These are phyloP conservation scores for Sinocyclocheilus maitianheensis DNA, from an alignment of 2,113 vertebrate genomes.

Conservation along the genomic window DNA sequence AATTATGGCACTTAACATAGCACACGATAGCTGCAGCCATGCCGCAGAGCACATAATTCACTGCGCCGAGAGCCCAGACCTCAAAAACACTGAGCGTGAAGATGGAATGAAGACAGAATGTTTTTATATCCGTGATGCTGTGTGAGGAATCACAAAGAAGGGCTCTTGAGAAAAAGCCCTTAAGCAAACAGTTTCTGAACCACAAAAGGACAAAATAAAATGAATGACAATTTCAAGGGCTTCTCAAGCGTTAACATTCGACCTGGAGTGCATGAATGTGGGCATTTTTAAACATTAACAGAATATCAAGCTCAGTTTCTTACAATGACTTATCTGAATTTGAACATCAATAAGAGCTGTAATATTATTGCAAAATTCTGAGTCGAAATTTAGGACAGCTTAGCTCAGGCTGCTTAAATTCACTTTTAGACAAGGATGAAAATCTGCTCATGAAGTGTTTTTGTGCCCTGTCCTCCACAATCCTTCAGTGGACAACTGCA, in stretches of 20 bases:
- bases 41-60: constrained; percentile 41
- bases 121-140: constrained; percentile 14
- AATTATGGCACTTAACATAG: constrained; percentile 46
- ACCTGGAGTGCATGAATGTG: background rate
- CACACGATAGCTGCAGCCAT: constrained; percentile 19
- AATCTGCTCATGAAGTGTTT: background rate
- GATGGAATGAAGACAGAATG: background rate
- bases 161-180: constrained; percentile 23
- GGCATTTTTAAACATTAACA: background rate
- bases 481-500: background rate
- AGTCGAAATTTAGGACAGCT: background rate
- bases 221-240: background rate
- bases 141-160: constrained; percentile 11
- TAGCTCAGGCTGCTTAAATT: background rate
- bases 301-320: background rate
- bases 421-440: background rate
- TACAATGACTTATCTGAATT: background rate
- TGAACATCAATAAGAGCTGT: background rate
- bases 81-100: constrained; percentile 15
- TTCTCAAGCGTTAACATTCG: background rate
- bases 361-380: background rate
- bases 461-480: background rate
- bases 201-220: background rate
- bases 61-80: constrained; percentile 17
- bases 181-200: background rate